Evolutionary conservation across 1,140 invertebrate genomes (phyloP).

Genomic region (Telenomus remus): DNA sequence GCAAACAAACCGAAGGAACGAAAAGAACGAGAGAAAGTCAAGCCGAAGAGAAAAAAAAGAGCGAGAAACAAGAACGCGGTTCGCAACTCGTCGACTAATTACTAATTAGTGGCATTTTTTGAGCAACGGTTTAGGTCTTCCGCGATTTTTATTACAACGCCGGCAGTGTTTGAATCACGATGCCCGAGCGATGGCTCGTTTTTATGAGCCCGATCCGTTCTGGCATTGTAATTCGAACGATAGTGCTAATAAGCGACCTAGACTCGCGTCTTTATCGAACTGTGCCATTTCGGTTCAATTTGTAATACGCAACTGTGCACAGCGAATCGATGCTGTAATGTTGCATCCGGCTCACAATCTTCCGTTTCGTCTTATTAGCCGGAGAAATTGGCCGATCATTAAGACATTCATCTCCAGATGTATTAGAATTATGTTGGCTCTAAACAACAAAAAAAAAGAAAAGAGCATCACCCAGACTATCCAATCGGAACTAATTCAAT

Average conservation of each 20-base stretch:
- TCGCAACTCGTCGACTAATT: conserved; percentile 19
- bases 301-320: conserved; percentile 35
- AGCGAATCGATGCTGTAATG: conserved; percentile 36
- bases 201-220: conserved; percentile 38
- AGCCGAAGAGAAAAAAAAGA: neutral
- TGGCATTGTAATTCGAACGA: conserved; percentile 44
- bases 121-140: conserved; percentile 15
- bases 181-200: conserved; percentile 21
- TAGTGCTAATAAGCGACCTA: conserved; percentile 49
- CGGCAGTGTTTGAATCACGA: conserved; percentile 31
- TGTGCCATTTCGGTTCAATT: conserved; percentile 42
- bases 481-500: conserved; percentile 5
- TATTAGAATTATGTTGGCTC: conserved; percentile 26
- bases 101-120: conserved; percentile 31
- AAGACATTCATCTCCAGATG: conserved; percentile 22
- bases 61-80: neutral
- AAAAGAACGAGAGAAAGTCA: neutral
- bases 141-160: conserved; percentile 38
- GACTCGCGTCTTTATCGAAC: conserved; percentile 45
- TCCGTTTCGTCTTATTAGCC: conserved; percentile 38
- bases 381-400: conserved; percentile 51
- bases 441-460: neutral
- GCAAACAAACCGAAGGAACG: neutral
- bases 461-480: conserved; percentile 5
- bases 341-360: conserved; percentile 50